These are phyloP conservation scores for Morpho achilles DNA, from an alignment of 2,888 invertebrate species.

Conservation along the genomic window DNA sequence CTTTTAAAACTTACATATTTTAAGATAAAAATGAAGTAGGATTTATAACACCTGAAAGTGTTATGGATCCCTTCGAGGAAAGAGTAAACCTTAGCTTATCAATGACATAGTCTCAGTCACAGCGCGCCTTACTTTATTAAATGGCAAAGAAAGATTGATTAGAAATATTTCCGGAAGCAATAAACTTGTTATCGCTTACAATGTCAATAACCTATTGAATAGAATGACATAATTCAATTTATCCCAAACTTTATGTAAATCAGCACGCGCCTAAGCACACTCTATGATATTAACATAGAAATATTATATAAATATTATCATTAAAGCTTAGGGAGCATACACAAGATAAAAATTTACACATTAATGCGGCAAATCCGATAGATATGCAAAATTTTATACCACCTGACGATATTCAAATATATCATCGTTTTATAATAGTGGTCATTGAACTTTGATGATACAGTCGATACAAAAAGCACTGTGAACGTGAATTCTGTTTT, in stretches of 20 bases:
- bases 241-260: slow-evolving; percentile 35
- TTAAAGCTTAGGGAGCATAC: slow-evolving; percentile 27
- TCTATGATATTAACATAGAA: slow-evolving; percentile 19
- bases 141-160: too few relatives aligned
- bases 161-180: background rate
- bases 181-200: background rate
- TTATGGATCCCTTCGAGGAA: too few relatives aligned
- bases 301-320: slow-evolving; percentile 18
- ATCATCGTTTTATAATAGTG: slow-evolving; percentile 30
- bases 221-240: slow-evolving; percentile 9
- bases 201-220: slow-evolving; percentile 10
- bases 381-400: slow-evolving; percentile 68
- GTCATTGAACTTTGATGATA: slow-evolving; percentile 56
- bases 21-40: too few relatives aligned
- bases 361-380: slow-evolving; percentile 52
- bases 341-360: slow-evolving; percentile 56
- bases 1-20: too few relatives aligned
- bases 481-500: slow-evolving; percentile 20
- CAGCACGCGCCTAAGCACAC: slow-evolving; percentile 32
- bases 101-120: too few relatives aligned
- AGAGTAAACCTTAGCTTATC: too few relatives aligned
- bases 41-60: too few relatives aligned
- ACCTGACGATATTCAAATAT: slow-evolving; percentile 46
- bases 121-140: too few relatives aligned
- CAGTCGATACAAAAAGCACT: slow-evolving; percentile 45